Percentiles rank a stretch among this genome's conserved stretches.
These are phyloP conservation scores for Eulemur rufifrons DNA, from an alignment of 2,113 vertebrate genomes.

Conservation along the genomic window DNA sequence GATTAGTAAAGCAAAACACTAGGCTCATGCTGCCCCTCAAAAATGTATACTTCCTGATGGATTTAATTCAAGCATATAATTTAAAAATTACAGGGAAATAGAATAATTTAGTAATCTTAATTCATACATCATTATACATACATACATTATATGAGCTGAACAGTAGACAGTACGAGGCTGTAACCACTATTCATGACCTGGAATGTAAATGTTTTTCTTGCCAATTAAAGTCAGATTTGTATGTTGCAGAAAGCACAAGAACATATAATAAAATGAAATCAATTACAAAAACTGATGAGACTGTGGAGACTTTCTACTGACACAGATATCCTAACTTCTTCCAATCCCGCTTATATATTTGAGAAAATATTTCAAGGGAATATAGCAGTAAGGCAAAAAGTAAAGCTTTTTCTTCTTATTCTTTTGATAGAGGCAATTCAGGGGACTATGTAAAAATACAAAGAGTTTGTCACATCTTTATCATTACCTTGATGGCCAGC, in stretches of 20 bases:
- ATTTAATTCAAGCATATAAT: neutral
- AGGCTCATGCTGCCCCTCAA: neutral
- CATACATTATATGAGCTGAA: neutral
- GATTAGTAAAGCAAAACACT: neutral
- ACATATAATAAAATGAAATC: neutral
- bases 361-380: neutral
- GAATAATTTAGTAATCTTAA: neutral
- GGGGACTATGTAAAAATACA: neutral
- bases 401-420: neutral
- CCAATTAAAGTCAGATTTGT: neutral
- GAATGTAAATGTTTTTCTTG: neutral
- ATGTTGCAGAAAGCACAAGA: neutral
- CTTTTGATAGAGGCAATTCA: neutral
- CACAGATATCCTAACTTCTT: neutral
- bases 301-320: neutral
- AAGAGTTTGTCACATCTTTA: neutral
- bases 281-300: neutral
- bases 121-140: neutral
- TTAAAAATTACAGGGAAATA: neutral
- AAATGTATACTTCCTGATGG: neutral
- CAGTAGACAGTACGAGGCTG: neutral
- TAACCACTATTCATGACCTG: neutral
- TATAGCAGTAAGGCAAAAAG: neutral
- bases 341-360: neutral
- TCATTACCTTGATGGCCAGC: neutral